Base-by-base conservation (phyloP, 2,888 invertebrate species). In the Idaea aversata region DNA sequence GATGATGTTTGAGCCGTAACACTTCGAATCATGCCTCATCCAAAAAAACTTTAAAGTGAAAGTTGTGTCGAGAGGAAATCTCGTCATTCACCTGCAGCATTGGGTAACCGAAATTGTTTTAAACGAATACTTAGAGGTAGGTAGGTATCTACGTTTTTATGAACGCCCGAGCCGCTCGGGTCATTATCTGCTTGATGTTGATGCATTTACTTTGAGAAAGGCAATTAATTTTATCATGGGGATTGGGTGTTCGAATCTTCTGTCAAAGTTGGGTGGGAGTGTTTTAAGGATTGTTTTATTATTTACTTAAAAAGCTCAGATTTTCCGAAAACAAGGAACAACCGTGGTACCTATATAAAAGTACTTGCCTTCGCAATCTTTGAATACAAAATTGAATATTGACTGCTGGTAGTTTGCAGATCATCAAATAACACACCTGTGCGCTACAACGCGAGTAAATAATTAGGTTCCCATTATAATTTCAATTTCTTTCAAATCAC, bases 41-140 rank as follows among this genome's bases (percentile, higher is more conserved):
- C 86, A 85, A 91, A 91, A 88, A 82, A 88, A 84, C 75, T 81
- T 85, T 85, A 81, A 89, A 92, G 92, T 92, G 92, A 92, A 92
- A 92, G 92, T 92, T 84, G 83, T 75, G 81, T 80, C 82, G 86
- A 87, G 88, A 86, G 84, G 86, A 81, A 78, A 85, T 84, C 85
- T 86, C 83, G 86, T 86, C 86, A 86, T 83, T 86, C 83, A 83
- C 83, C 78, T 79, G 72, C 71, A 67, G 69, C 74, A 73, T 90
- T 88, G 87, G 82, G 86, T 88, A 90, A 91, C 86, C 82, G 83
- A 87, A 84, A 85, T 80, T 74, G 79, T 85, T 86, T 81, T 83
- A 84, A 82, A 84, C 82, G 81, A 81, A 87, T 84, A 63, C 58
- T 61, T 65, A 67, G 47, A 47, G 47, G 47, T 47, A 47, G 47